Evolutionary conservation across 64 coral and sea anemone species (phyloP), one percentile per base, ranked within the genome.

Genomic region (Cladopsammia gracilis): DNA sequence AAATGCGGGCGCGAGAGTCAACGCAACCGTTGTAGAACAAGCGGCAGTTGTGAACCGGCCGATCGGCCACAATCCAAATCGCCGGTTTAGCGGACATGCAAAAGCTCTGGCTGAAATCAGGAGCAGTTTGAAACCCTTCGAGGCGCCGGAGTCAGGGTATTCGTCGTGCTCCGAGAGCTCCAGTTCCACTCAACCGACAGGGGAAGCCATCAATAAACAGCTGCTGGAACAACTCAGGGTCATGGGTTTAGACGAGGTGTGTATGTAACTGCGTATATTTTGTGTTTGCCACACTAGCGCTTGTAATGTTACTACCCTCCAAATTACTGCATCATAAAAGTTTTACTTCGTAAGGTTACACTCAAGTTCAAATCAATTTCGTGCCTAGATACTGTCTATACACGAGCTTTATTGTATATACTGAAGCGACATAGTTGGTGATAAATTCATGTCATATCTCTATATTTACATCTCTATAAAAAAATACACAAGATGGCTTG

Each of bases 121-220:
- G 64, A 98, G 70, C 71, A 94, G 92, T 73, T 69, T 98, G 74
- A 93, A 98, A 57, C 96, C 96, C 10, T 93, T 90, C 58, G 96
- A 83, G 20, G 61, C 96, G 9, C 87, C 87, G 7, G 96, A 98
- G 34, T 98, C 96, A 0, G 96, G 96, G 6, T 98, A 98, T 79
- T 98, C 96, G n/a, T 98, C 96, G 0, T 94, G 92, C 54, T 88
- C 92, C n/a, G 96, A 98, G 64, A 76, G 87, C 19, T 15, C 14
- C 3, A 75, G 44, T n/a, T 20, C 14, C 46, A 81, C 83, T 26
- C 91, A 81, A 16, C 85, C 82, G 58, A 50, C 78, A 9, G 67
- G 67, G 25, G 96, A 94, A 51, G 62, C 76, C 1, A 83, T 94
- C 44, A 98, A 91, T 74, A 98, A 70, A 78, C 92, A 94, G 45